Evolutionary conservation across 2,797 vertebrate genomes (phyloP).

Genomic region (Emys orbicularis): DNA sequence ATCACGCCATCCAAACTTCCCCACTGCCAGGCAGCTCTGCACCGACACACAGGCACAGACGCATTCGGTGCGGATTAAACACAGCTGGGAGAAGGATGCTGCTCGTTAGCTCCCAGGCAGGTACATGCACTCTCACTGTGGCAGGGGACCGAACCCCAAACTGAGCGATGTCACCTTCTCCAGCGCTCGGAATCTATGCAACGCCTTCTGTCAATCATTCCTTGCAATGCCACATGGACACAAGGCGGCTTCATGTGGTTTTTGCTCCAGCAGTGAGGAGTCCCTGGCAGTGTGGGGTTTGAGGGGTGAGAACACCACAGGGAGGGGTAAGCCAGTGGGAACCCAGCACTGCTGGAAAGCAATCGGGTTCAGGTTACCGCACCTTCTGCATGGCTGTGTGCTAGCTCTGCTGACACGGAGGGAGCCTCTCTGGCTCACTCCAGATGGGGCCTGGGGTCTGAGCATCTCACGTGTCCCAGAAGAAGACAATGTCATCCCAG

Average conservation of each 20-base stretch:
- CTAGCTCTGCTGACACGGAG: neutral
- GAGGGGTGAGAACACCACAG: neutral
- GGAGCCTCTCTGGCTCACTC: neutral
- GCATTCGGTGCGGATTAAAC: neutral
- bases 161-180: rapidly evolving
- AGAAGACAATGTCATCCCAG: too few species aligned
- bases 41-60: rapidly evolving
- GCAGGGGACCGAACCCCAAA: neutral
- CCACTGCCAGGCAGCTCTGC: neutral
- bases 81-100: rapidly evolving
- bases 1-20: neutral
- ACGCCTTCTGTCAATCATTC: neutral
- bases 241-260: neutral
- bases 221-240: neutral
- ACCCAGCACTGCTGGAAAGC: neutral
- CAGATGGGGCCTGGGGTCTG: too few species aligned
- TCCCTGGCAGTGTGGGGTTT: neutral
- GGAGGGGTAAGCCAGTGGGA: neutral
- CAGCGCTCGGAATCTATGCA: neutral
- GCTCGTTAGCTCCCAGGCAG: rapidly evolving
- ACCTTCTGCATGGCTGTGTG: too few species aligned
- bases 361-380: too few species aligned
- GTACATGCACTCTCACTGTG: rapidly evolving
- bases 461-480: neutral
- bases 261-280: neutral